Evolutionary conservation across 2,888 invertebrate species (phyloP).

Genomic region (Chymomyza procnemis): DNA sequence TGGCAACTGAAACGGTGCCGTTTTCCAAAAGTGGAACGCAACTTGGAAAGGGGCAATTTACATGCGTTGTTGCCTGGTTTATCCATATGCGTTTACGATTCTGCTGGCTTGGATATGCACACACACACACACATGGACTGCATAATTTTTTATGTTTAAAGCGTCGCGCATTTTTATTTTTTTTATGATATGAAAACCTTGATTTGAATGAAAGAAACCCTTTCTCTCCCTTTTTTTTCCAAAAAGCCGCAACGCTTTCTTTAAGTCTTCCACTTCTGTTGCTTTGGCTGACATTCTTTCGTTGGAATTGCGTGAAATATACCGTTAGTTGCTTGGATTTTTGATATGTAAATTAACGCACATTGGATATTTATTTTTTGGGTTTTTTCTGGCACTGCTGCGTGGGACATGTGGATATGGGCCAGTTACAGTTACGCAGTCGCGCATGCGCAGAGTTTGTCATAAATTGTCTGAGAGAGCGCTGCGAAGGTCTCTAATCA

Average conservation of each 20-base stretch:
- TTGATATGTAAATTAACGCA: slow-evolving; percentile 61
- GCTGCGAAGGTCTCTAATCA: not conserved
- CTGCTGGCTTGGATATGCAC: slow-evolving; percentile 1
- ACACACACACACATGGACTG: not conserved
- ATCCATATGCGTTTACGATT: slow-evolving; percentile 9
- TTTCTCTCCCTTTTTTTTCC: slow-evolving; percentile 51
- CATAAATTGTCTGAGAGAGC: not conserved
- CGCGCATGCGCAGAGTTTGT: not conserved
- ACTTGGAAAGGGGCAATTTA: slow-evolving; percentile 59
- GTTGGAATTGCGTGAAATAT: slow-evolving; percentile 64
- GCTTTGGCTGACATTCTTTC: slow-evolving; percentile 50
- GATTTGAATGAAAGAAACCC: slow-evolving; percentile 57
- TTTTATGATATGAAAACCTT: slow-evolving; percentile 38
- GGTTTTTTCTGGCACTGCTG: not conserved
- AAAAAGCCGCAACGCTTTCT: not conserved
- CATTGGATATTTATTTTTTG: not conserved
- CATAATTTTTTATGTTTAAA: slow-evolving; percentile 61
- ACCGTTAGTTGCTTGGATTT: slow-evolving; percentile 60
- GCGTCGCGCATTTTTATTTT: slow-evolving; percentile 63
- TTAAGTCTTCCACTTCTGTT: slow-evolving; percentile 25
- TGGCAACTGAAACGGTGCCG: slow-evolving; percentile 51
- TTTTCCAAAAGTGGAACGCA: slow-evolving; percentile 64
- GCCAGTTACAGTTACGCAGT: slow-evolving; percentile 18
- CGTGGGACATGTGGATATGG: slow-evolving; percentile 59
- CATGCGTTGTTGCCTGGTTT: slow-evolving; percentile 45